Percentiles rank a stretch among this genome's conserved stretches.
Conservation (phyloP, 2,797 vertebrate species). For the Argyrosomus regius region DNA sequence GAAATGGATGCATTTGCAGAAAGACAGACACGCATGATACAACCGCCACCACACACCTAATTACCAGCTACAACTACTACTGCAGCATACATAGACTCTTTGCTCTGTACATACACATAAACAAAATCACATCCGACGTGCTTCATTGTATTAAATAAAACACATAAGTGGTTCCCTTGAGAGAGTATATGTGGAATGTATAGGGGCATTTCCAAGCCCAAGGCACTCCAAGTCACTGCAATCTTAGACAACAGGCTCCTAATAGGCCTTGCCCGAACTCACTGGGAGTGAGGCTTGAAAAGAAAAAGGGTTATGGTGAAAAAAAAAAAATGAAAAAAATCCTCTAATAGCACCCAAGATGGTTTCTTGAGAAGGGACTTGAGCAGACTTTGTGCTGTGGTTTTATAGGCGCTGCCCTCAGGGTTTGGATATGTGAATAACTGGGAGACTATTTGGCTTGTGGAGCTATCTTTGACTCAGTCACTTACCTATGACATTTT, state of each 20-base stretch:
- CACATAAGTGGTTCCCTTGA: slow-evolving; percentile 43
- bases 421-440: slow-evolving; percentile 34
- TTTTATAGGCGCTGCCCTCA: slow-evolving; percentile 22
- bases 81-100: neutral
- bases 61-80: neutral
- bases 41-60: neutral
- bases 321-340: slow-evolving; percentile 36
- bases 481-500: slow-evolving; percentile 26
- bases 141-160: slow-evolving; percentile 41
- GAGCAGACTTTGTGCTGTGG: slow-evolving; percentile 12
- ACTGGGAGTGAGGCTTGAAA: slow-evolving; percentile 48
- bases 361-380: slow-evolving; percentile 40
- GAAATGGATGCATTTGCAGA: slow-evolving; percentile 7
- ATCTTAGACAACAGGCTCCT: slow-evolving; percentile 43
- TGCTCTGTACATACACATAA: neutral
- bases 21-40: neutral
- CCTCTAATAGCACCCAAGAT: slow-evolving; percentile 32
- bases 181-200: slow-evolving; percentile 57
- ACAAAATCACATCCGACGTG: slow-evolving; percentile 5
- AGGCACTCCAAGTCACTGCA: slow-evolving; percentile 36
- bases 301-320: slow-evolving; percentile 27
- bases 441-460: slow-evolving; percentile 10
- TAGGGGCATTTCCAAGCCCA: slow-evolving; percentile 44
- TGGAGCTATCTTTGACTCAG: slow-evolving; percentile 11
- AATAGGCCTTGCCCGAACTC: slow-evolving; percentile 54